Conservation (phyloP, 1,140 invertebrate genomes). For the Drosophila teissieri region DNA sequence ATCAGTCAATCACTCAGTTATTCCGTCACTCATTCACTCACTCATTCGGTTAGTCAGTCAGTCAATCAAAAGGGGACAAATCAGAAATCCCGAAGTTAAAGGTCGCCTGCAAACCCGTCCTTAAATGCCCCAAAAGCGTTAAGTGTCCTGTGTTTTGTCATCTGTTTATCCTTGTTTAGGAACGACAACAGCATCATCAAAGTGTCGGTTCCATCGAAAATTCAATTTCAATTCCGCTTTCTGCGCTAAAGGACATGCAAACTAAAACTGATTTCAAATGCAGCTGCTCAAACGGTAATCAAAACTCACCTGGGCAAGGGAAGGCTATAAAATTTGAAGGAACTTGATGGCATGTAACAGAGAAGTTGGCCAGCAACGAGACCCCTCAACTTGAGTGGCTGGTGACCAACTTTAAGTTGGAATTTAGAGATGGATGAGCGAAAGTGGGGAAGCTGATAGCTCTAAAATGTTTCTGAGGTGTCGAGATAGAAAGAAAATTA, state of each 20-base stretch:
- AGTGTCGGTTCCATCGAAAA: constrained; percentile 55
- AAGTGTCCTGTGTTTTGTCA: constrained; percentile 51
- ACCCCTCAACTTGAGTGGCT: constrained; percentile 23
- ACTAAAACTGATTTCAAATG: constrained; percentile 80
- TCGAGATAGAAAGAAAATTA: not conserved
- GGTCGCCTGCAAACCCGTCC: constrained; percentile 16
- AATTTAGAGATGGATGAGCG: not conserved
- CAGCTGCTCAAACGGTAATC: constrained; percentile 62
- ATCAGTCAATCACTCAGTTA: constrained; percentile 66
- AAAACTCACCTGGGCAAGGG: constrained; percentile 22
- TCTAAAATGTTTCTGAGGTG: not conserved
- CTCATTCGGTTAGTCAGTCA: constrained; percentile 41
- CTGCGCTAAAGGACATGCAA: constrained; percentile 75
- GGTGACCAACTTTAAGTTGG: constrained; percentile 24
- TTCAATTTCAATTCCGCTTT: constrained; percentile 75
- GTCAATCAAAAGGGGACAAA: constrained; percentile 52
- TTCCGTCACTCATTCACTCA: constrained; percentile 36
- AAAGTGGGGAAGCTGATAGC: constrained; percentile 4
- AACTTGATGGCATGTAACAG: constrained; percentile 72
- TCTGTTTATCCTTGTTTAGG: constrained; percentile 41
- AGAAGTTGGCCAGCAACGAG: constrained; percentile 26
- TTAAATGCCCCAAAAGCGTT: constrained; percentile 48
- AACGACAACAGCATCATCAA: constrained; percentile 54
- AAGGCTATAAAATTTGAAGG: constrained; percentile 40
- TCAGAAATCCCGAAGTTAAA: constrained; percentile 41